A percentile compares a stretch with the other conserved stretches of the same genome.
phyloP scores from a whole-genome alignment of 2,888 invertebrate genomes.

The Agonopterix subpropinquella region DNA sequence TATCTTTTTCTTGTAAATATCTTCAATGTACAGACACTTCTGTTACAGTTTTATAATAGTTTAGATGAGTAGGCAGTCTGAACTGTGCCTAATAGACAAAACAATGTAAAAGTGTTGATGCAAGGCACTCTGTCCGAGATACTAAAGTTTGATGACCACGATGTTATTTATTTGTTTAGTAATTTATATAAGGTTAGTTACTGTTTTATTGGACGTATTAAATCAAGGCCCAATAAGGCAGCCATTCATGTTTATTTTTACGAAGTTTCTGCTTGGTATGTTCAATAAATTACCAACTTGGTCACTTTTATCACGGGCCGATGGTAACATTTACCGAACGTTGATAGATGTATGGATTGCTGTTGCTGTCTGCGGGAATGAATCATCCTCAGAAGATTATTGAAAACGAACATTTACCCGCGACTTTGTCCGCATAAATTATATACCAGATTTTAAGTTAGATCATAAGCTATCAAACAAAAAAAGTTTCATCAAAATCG shows the following conservation, averaged over 20 bases:
- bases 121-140: slow-evolving; percentile 32
- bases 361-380: not conserved
- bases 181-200: slow-evolving; percentile 76
- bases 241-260: slow-evolving; percentile 76
- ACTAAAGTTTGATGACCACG: slow-evolving; percentile 63
- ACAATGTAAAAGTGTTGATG: slow-evolving; percentile 39
- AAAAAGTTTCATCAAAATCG: no score
- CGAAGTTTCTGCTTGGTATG: slow-evolving; percentile 71
- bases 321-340: slow-evolving; percentile 59
- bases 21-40: no score
- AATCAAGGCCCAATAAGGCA: slow-evolving; percentile 75
- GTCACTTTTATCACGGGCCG: slow-evolving; percentile 72
- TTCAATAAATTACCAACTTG: slow-evolving; percentile 70
- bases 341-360: slow-evolving; percentile 41
- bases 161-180: slow-evolving; percentile 75
- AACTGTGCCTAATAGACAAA: slow-evolving; percentile 14
- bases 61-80: no score
- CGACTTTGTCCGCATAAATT: no score
- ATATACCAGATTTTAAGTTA: no score
- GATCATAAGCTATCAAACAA: no score
- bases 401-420: no score
- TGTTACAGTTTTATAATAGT: no score
- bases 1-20: no score
- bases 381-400: no score
- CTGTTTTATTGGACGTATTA: slow-evolving; percentile 73